phyloP scores from a whole-genome alignment of 2,113 vertebrate genomes.

The Etheostoma spectabile region DNA sequence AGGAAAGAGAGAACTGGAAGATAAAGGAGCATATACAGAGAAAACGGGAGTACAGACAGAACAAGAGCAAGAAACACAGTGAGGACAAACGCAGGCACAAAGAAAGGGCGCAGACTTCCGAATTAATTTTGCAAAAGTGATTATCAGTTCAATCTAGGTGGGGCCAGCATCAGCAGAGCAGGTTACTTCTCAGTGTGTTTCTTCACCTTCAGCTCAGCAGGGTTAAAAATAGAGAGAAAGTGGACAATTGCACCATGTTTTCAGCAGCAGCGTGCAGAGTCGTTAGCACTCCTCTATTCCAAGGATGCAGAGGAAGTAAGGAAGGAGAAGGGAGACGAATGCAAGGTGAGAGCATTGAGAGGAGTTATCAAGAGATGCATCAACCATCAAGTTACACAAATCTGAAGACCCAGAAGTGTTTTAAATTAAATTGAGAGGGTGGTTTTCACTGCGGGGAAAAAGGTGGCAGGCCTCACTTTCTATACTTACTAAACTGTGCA shows the following conservation, averaged over 20 bases:
- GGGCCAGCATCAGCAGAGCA: slow-evolving; percentile 5
- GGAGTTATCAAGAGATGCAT: not conserved
- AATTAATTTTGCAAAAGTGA: slow-evolving; percentile 16
- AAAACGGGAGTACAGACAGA: not conserved
- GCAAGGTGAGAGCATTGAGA: slow-evolving; percentile 4
- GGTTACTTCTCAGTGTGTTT: not conserved
- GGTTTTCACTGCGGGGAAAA: not conserved
- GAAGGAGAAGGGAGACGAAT: not conserved
- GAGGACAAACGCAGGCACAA: too few relatives aligned
- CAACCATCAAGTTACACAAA: not conserved
- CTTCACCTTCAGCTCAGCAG: slow-evolving; percentile 30
- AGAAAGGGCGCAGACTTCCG: not conserved
- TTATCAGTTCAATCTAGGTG: slow-evolving; percentile 17
- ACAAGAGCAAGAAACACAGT: too few relatives aligned
- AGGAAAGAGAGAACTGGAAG: not conserved
- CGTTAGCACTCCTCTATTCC: slow-evolving; percentile 61
- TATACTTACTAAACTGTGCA: not conserved
- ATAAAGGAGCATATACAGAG: slow-evolving; percentile 10
- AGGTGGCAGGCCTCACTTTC: too few relatives aligned
- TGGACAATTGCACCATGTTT: slow-evolving; percentile 25
- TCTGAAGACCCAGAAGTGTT: slow-evolving; percentile 23
- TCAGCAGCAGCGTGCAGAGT: slow-evolving; percentile 43
- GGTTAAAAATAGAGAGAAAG: slow-evolving; percentile 67
- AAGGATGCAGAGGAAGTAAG: slow-evolving; percentile 21
- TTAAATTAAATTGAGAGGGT: not conserved